Base-by-base conservation (phyloP, 30 jellyfish, hydroid and myxozoan genomes). In the Aurelia coerulea region DNA sequence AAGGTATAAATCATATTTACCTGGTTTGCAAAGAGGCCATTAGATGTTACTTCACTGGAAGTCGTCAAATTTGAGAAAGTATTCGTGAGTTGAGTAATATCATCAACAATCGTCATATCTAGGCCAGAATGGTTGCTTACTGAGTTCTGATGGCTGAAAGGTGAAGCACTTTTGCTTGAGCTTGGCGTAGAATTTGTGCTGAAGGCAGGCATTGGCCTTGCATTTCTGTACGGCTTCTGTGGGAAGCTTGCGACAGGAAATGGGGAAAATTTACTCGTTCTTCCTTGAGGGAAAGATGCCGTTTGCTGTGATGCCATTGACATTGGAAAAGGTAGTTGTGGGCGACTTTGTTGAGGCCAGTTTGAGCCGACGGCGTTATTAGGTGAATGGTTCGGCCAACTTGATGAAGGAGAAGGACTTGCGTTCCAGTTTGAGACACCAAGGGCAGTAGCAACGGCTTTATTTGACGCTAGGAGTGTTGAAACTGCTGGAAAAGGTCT, bases 401-500 rank as follows among this genome's bases (percentile, higher is more conserved):
- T 72, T 63, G 99, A 95, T 37, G 94, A 85, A 56, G 97, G 92
- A 16, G 86, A 32, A 19, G 97, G 85, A 58, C 82, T 90, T 13
- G 90, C 90, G 60, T 74, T 76, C 97, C 97, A 90, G 74, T 80
- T 78, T 41, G 97, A 90, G 49, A 95, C 99, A 54, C 99, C 99
- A 62, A 95, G 88, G 15, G 99, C 97, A 84, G 84, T 90, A 1
- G 99, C 99, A 49, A 90, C 91, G 19, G 99, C 98, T 72, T 95
- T 95, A 84, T 95, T 95, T 31, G 99, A 78, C 1, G 99, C 99
- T 29, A 95, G 68, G 63, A 83, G 81, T 23, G 96, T 90, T 17
- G 99, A 95, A 39, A 95, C 88, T 39, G 99, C 99, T 4, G 99
- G 99, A 68, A 93, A 76, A 7, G 99, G 99, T 74, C 93, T 86